phyloP scores from a whole-genome alignment of 2,113 vertebrate species.

The Manacus vitellinus region DNA sequence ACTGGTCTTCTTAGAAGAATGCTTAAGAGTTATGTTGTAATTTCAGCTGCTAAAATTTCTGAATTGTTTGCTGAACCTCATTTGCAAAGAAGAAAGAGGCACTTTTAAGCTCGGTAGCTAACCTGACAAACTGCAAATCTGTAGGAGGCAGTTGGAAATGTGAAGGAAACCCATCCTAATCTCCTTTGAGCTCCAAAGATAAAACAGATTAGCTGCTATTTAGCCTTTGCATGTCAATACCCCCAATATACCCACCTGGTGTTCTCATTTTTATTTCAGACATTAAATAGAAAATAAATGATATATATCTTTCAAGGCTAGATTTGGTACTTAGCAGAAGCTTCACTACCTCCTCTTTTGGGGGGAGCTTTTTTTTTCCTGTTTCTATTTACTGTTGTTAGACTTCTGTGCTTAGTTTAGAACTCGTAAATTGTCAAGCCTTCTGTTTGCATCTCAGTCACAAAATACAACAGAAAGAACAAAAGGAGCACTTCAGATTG shows the following conservation, averaged over 20 bases:
- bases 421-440: neutral
- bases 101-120: neutral
- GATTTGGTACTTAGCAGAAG: neutral
- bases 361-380: neutral
- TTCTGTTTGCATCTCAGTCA: neutral
- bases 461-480: neutral
- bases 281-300: neutral
- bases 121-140: constrained; percentile 12
- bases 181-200: neutral
- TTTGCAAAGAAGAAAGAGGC: neutral
- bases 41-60: neutral
- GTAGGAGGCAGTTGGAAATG: neutral
- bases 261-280: neutral
- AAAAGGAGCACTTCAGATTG: neutral
- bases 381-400: neutral
- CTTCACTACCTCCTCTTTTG: neutral
- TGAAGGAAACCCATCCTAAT: neutral
- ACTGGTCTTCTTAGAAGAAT: neutral
- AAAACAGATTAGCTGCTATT: neutral
- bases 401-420: neutral
- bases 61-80: neutral
- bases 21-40: neutral
- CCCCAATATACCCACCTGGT: fast-evolving
- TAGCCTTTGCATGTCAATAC: neutral
- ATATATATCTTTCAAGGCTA: neutral